Base-by-base conservation (phyloP, 2,113 vertebrate genomes). In the Crotophaga sulcirostris region DNA sequence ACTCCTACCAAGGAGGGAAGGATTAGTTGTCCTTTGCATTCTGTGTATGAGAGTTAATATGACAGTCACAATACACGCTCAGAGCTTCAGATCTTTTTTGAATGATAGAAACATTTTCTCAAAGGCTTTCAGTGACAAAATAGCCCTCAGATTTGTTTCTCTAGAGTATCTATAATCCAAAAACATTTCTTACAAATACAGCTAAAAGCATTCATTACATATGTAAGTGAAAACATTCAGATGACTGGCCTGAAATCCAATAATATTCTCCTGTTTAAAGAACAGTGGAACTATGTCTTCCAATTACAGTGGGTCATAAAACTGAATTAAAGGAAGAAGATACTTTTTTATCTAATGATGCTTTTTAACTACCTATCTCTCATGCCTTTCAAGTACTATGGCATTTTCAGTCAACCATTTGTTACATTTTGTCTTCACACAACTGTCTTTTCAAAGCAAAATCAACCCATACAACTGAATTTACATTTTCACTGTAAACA, bases 71-170 rank as follows among this genome's bases (percentile, higher is more conserved):
- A 86, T 72, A 92, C 14, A 66, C 21, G 60, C 62, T 87, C 60
- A 80, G 69, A 94, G 64, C 88, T 85, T 90, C 85, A 68, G 76
- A 93, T 93, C 69, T 68, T 64, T 91, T 81, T 51, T 78, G 90
- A 95, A 88, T 54, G 60, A 90, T 68, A 92, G 56, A 24, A 93
- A 70, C 42, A 68, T 75, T 96, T 94, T 93, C 91, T 91, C 85
- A 91, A 85, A 93, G 72, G 75, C 51, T 89, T 90, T 96, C 78
- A 49, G 68, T 73, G 80, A 89, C 87, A 95, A 93, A 96, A 84
- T 83, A 91, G 78, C 81, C 85, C 82, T 86, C 75, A 84, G 44
- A 90, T 90, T 72, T 95, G 64, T 81, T 96, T 87, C 90, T 96
- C 60, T 33, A 64, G 42, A 73, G 64, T 66, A 93, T 64, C 75